Conservation (phyloP, 2,113 vertebrate species). For the Hippocampus abdominalis region DNA sequence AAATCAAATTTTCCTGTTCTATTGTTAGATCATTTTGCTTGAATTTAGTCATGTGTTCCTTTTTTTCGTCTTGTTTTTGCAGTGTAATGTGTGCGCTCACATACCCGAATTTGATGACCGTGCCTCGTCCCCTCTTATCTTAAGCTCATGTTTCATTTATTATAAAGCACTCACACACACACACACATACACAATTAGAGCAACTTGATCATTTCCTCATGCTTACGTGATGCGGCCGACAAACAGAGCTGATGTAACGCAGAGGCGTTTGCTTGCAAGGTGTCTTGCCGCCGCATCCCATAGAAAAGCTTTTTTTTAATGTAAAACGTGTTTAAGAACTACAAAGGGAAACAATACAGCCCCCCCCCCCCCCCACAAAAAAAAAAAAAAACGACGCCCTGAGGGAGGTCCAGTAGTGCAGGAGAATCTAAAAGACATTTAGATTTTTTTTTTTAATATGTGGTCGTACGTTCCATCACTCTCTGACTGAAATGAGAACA, state of each 20-base stretch:
- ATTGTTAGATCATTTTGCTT: no score
- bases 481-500: no score
- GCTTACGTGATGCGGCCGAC: neutral
- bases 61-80: neutral
- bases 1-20: no score
- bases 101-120: neutral
- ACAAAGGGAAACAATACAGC: neutral
- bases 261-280: neutral
- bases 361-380: neutral
- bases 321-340: neutral
- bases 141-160: slow-evolving; percentile 7
- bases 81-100: neutral
- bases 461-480: no score
- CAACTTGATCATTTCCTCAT: slow-evolving; percentile 6
- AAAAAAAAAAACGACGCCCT: neutral
- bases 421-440: no score
- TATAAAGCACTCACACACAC: slow-evolving; percentile 1
- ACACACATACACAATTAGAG: neutral
- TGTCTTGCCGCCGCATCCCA: neutral
- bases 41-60: no score
- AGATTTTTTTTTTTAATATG: no score
- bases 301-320: neutral
- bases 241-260: slow-evolving; percentile 3
- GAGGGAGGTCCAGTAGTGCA: slow-evolving; percentile 17
- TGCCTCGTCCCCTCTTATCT: neutral